Base-by-base conservation (phyloP, 1,140 invertebrate genomes). In the Penaeus indicus region DNA sequence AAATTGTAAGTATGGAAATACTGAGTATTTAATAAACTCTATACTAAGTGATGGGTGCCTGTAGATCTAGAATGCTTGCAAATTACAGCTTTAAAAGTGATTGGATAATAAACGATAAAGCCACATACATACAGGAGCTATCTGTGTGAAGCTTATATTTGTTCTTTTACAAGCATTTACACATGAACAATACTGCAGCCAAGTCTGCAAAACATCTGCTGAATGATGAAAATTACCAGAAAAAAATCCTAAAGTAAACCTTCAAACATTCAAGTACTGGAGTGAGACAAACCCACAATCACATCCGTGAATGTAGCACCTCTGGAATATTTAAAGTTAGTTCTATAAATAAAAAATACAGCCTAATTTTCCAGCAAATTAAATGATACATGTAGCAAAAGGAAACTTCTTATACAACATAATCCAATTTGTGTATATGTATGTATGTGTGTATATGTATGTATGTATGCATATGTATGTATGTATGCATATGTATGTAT, bases 1-100 rank as follows among this genome's bases (percentile, higher is more conserved):
- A 87, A 86, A 60, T 79, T 79, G 60, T 81, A 87, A 75, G 80
- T 88, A 88, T 88, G 63, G 81, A 88, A 88, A 84, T 84, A 88
- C 84, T 88, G 87, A 88, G 87, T 88, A 88, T 88, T 88, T 69
- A 84, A 88, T 84, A 72, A 88, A 84, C 83, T 67, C 81, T 88
- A 88, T 88, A 88, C 87, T 88, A 88, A 63, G 87, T 77, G 80
- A 84, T 69, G 72, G 80, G 87, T 88, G 87, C 87, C 72, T 77
- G 81, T 83, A 77, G 87, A 88, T 77, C 87, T 88, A 88, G 72
- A 63, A 88, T 79, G 87, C 87, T 88, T 88, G 87, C 87, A 88
- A 88, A 88, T 88, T 84, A 88, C 87, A 84, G 81, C 87, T 79
- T 67, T 84, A 84, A 88, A 82, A 85, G 85, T 87, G 79, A 87